Conservation (phyloP, 35 echinoderm and acorn worm genomes). For the Heliocidaris erythrogramma region DNA sequence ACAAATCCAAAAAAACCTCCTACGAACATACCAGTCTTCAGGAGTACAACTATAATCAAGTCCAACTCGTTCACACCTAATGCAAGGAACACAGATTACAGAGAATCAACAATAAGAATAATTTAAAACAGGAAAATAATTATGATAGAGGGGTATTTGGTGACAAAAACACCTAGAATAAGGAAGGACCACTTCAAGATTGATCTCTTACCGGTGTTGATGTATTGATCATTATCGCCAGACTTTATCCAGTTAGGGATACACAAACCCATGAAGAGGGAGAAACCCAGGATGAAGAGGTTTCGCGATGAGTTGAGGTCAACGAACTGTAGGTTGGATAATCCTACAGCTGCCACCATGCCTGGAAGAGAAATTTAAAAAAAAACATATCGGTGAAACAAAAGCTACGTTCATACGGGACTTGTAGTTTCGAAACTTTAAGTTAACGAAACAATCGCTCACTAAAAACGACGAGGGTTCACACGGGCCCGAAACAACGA, state of each 20-base stretch:
- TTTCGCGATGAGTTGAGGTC: conserved; percentile 88
- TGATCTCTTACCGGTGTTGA: background rate
- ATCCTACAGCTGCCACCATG: conserved; percentile 83
- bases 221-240: conserved; percentile 23
- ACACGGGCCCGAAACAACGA: too few relatives aligned
- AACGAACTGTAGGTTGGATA: conserved; percentile 94
- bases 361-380: conserved; percentile 53
- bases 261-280: conserved; percentile 77
- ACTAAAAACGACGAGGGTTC: too few relatives aligned
- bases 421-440: too few relatives aligned
- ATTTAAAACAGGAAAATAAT: too few relatives aligned
- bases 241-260: conserved; percentile 66
- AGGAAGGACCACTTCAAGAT: too few relatives aligned
- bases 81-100: background rate
- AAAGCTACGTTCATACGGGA: too few relatives aligned
- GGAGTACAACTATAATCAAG: conserved; percentile 76
- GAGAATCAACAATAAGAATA: background rate
- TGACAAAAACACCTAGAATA: too few relatives aligned
- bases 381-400: background rate
- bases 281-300: conserved; percentile 81
- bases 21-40: conserved; percentile 91
- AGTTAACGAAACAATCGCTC: too few relatives aligned
- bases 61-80: conserved; percentile 75
- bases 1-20: conserved; percentile 83
- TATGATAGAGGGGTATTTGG: too few relatives aligned